A percentile compares a stretch with the other conserved stretches of the same genome.
Conservation (phyloP, 2,113 vertebrate genomes). For the Tetrao urogallus region DNA sequence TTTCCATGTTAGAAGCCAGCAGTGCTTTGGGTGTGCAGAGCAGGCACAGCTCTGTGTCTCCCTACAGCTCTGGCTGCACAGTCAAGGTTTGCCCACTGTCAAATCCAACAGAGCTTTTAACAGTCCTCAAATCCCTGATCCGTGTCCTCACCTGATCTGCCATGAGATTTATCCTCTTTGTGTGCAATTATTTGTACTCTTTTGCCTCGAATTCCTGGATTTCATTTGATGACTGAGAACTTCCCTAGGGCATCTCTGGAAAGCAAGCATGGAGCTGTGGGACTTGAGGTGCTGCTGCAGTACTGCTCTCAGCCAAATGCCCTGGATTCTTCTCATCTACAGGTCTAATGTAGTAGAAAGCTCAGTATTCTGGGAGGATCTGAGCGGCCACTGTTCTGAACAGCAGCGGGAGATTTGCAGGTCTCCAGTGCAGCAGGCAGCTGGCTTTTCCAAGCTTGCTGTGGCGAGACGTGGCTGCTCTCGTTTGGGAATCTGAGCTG, state of each 20-base stretch:
- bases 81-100: neutral
- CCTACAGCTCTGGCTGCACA: fast-evolving
- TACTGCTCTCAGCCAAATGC: neutral
- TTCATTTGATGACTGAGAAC: neutral
- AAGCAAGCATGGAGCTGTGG: neutral
- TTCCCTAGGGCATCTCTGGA: neutral
- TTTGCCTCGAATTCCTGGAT: neutral
- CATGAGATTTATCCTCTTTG: too few relatives aligned
- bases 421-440: too few relatives aligned
- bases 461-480: neutral
- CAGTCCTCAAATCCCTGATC: fast-evolving
- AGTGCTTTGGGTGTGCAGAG: fast-evolving
- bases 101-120: fast-evolving
- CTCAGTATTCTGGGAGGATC: neutral
- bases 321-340: neutral
- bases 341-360: fast-evolving
- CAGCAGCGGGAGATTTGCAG: fast-evolving
- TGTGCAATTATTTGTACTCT: neutral
- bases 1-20: fast-evolving
- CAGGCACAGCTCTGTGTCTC: neutral
- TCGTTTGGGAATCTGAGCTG: neutral
- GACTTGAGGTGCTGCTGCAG: neutral
- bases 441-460: fast-evolving
- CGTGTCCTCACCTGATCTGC: neutral
- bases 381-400: neutral